Evolutionary conservation across 1,140 invertebrate species (phyloP), one percentile per base, ranked within the genome.

Genomic region (Scaptodrosophila lebanonensis): DNA sequence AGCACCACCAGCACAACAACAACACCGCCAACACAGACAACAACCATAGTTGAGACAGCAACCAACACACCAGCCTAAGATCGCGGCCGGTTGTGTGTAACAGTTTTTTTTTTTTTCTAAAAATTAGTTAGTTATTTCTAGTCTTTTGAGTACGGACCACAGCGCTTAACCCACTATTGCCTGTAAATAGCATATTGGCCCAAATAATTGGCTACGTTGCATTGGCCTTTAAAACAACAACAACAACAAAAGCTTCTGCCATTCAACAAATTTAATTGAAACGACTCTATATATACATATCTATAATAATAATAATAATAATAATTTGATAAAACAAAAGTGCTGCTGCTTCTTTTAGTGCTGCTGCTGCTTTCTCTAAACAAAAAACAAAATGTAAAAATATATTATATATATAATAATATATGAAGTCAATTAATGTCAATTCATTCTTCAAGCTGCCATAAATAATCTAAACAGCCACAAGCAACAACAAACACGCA

Each of bases 61-160:
- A 47, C 8, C 38, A 35, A 11, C 11, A 29, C 45, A 44, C 50
- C 40, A 66, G n/a, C n/a, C n/a, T n/a, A n/a, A n/a, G n/a, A n/a
- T n/a, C n/a, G n/a, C n/a, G n/a, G n/a, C n/a, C n/a, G n/a, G n/a
- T n/a, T n/a, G n/a, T n/a, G n/a, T n/a, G n/a, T n/a, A n/a, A n/a
- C n/a, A n/a, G n/a, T n/a, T n/a, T n/a, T n/a, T n/a, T n/a, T n/a
- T n/a, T n/a, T n/a, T n/a, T n/a, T n/a, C n/a, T n/a, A n/a, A n/a
- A n/a, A n/a, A n/a, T n/a, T n/a, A 82, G 60, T 73, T 82, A 82
- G 75, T 82, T 82, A 82, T 66, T 82, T 79, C 75, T 79, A 79
- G 75, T 79, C 75, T 82, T 36, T 59, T 72, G 40, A 42, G 18
- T 18, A 66, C 39, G 47, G 38, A 56, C 48, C 47, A 32, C 32